Evolutionary conservation across 2,888 invertebrate species (phyloP).

Genomic region (Pachymerium ferrugineum): DNA sequence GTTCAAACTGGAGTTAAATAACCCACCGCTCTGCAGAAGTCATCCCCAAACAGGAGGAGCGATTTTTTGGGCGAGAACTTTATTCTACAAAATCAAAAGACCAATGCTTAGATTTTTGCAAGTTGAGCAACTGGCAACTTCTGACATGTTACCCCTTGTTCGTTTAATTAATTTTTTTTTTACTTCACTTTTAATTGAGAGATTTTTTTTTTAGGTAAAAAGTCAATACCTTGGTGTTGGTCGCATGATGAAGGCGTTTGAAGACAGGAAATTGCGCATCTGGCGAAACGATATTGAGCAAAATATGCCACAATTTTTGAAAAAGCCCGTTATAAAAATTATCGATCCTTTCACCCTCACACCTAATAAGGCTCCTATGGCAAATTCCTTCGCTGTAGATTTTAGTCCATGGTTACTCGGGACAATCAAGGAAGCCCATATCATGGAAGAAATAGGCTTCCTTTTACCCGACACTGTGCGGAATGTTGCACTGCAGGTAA

Average conservation of each 20-base stretch:
- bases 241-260: slow-evolving; percentile 67
- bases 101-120: slow-evolving; percentile 73
- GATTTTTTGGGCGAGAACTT: slow-evolving; percentile 75
- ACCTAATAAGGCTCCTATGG: neutral
- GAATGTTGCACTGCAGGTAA: slow-evolving; percentile 50
- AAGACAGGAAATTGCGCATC: slow-evolving; percentile 64
- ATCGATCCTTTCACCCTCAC: neutral
- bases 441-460: slow-evolving; percentile 50
- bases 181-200: neutral
- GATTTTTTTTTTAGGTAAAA: slow-evolving; percentile 55
- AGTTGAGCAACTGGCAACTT: slow-evolving; percentile 66
- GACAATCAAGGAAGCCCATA: slow-evolving; percentile 50
- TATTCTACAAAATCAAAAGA: slow-evolving; percentile 71
- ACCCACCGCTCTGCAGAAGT: slow-evolving; percentile 66
- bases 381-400: slow-evolving; percentile 44
- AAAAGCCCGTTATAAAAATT: slow-evolving; percentile 58
- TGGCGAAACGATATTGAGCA: slow-evolving; percentile 63
- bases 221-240: slow-evolving; percentile 70
- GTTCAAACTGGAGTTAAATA: slow-evolving; percentile 45
- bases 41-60: slow-evolving; percentile 76
- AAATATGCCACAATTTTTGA: slow-evolving; percentile 62
- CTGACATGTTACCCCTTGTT: slow-evolving; percentile 61
- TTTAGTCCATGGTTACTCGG: slow-evolving; percentile 49
- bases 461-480: slow-evolving; percentile 49
- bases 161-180: slow-evolving; percentile 33